Evolutionary conservation across 2,113 vertebrate species (phyloP), one percentile per base, ranked within the genome.

Genomic region (Excalfactoria chinensis): DNA sequence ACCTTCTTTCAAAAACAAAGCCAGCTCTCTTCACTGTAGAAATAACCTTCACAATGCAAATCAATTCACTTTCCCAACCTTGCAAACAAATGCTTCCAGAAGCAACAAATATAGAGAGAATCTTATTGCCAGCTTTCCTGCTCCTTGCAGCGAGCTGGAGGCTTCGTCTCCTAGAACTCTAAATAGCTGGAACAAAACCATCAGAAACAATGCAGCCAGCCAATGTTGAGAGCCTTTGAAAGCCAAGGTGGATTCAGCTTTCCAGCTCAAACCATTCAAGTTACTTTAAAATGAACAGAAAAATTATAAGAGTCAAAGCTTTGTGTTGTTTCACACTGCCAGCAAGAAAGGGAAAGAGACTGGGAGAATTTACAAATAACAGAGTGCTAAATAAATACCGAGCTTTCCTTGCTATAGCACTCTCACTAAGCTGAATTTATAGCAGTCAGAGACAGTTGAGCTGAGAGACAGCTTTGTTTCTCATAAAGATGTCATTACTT

Each of bases 1-100:
- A 51, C 44, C 69, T 75, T 74, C 21, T 4, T 92, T 94, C 80
- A 93, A 84, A 89, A 69, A 7, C 35, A 56, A 81, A 88, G 56
- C 70, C 22, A 84, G 7, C 69, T 91, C 77, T 78, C 66, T 66
- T 75, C 49, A 55, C 78, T 26, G 49, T 17, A 91, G 75, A 92
- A 93, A 91, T 88, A 93, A 89, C 69, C 58, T 93, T 91, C 85
- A 53, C 32, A 41, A 86, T 62, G 69, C 75, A 78, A 91, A 95
- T 90, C 80, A 69, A 84, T 64, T 91, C 73, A 80, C 53, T 92
- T 90, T 51, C 62, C 43, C 73, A 90, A 72, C 48, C 78, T 89
- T 59, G 62, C 66, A 90, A 82, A 86, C 32, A 91, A 94, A 80
- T 30, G 32, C 67, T 91, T 74, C 72, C 66, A 90, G 55, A 72